Evolutionary conservation across 2,113 vertebrate species (phyloP).

Genomic region (Paramormyrops kingsleyae): DNA sequence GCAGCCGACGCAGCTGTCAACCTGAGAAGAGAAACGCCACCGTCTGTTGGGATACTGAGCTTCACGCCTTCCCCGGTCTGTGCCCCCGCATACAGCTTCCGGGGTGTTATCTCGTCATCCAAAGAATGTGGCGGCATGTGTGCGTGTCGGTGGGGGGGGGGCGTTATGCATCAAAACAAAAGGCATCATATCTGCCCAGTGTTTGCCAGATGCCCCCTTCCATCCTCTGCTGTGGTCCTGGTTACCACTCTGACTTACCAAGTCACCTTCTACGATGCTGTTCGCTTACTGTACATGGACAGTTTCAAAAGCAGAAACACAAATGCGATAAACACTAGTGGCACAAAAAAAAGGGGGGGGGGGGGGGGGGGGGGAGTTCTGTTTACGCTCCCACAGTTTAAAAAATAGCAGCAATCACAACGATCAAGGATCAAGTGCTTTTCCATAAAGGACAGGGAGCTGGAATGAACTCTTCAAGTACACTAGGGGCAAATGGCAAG

Average conservation of each 20-base stretch:
- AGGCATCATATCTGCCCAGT: background rate
- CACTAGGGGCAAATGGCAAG: background rate
- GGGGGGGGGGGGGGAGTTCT: background rate
- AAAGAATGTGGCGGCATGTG: background rate
- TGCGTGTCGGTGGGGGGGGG: background rate
- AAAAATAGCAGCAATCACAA: background rate
- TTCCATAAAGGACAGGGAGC: background rate
- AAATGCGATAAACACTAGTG: background rate
- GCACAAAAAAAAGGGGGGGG: no score
- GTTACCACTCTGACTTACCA: background rate
- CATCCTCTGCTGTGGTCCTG: background rate
- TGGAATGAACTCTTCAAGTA: background rate
- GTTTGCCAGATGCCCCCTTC: background rate
- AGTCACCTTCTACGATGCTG: background rate
- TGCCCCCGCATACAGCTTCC: background rate
- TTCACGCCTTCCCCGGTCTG: background rate
- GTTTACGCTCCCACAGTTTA: background rate
- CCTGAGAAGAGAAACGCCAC: background rate
- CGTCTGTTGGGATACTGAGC: background rate
- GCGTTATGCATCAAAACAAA: background rate
- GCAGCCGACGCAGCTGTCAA: background rate
- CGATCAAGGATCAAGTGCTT: background rate
- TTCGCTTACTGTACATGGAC: background rate
- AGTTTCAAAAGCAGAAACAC: background rate
- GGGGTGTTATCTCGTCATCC: no score